Conservation (phyloP, 2,888 invertebrate species). For the Cremastinae sp. region DNA sequence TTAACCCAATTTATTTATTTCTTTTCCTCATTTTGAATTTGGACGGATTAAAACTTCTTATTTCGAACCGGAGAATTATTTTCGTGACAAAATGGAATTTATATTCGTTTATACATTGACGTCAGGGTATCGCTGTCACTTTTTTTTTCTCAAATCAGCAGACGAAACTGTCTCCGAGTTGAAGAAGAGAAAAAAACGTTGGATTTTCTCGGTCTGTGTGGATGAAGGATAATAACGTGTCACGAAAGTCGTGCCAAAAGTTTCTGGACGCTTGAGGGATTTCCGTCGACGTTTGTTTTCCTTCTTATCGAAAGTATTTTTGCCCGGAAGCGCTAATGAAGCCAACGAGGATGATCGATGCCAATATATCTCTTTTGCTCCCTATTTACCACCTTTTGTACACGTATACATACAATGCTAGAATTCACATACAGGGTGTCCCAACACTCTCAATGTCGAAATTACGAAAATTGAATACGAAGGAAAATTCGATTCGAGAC, state of each 20-base stretch:
- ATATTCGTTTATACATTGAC: too few relatives aligned
- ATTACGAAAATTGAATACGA: too few relatives aligned
- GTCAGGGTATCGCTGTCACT: too few relatives aligned
- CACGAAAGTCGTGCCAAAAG: background rate
- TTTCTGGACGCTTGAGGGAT: constrained; percentile 1
- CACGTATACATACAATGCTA: too few relatives aligned
- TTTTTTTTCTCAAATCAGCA: too few relatives aligned
- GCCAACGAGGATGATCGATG: constrained; percentile 50
- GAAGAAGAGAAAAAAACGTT: background rate
- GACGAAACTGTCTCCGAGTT: background rate
- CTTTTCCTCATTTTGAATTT: too few relatives aligned
- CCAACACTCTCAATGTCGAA: too few relatives aligned
- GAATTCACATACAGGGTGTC: background rate
- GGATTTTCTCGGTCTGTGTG: constrained; percentile 2
- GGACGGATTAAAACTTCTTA: too few relatives aligned
- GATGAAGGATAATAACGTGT: constrained; percentile 30
- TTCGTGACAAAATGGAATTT: too few relatives aligned
- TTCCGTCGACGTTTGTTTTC: constrained; percentile 30
- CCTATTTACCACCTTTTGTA: constrained; percentile 22
- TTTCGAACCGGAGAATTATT: too few relatives aligned
- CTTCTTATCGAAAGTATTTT: constrained; percentile 52
- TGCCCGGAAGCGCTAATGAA: constrained; percentile 47
- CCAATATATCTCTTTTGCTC: constrained; percentile 48
- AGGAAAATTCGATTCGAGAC: too few relatives aligned
- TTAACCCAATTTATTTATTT: too few relatives aligned